Evolutionary conservation across 1,140 invertebrate genomes (phyloP), one percentile per base, ranked within the genome.

Genomic region (Apocrypta bakeri): DNA sequence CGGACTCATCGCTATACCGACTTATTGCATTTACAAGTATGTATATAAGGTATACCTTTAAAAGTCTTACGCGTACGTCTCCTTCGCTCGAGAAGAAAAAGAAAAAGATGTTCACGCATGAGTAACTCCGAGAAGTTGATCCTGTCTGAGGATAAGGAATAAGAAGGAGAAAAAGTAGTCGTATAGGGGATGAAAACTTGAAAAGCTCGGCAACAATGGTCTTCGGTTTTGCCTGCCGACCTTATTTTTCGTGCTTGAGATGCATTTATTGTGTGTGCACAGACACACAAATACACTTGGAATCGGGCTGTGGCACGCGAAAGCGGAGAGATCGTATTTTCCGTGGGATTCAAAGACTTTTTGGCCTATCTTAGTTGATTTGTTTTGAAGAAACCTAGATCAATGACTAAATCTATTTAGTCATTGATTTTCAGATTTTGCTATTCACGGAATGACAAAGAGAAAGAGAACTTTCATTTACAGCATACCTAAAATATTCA

Each of bases 251-350:
- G 21, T 25, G 6, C 33, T 24, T n/a, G 48, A 21, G n/a, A 14
- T 25, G 69, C 69, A 72, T 72, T 72, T 72, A 72, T 72, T 40
- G 69, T 42, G 31, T 42, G 33, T 69, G 33, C 33, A 37, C 33
- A 9, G 33, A 37, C 3, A 37, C 33, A 37, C 33, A 37, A 37
- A 9, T 9, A 9, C 33, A 37, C 33, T 4, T n/a, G n/a, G n/a
- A n/a, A n/a, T n/a, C n/a, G n/a, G n/a, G n/a, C n/a, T n/a, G n/a
- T n/a, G n/a, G n/a, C n/a, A n/a, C n/a, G n/a, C n/a, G n/a, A n/a
- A n/a, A n/a, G n/a, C n/a, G n/a, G 29, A 29, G 27, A 8, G 66
- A 69, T 8, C 14, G 29, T 69, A 33, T 33, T 31, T 56, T 56
- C 4, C n/a, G 48, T n/a, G 48, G 21, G 17, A 21, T n/a, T 17